Conservation (phyloP, 2,797 vertebrate species). For the Manis crassicaudata region DNA sequence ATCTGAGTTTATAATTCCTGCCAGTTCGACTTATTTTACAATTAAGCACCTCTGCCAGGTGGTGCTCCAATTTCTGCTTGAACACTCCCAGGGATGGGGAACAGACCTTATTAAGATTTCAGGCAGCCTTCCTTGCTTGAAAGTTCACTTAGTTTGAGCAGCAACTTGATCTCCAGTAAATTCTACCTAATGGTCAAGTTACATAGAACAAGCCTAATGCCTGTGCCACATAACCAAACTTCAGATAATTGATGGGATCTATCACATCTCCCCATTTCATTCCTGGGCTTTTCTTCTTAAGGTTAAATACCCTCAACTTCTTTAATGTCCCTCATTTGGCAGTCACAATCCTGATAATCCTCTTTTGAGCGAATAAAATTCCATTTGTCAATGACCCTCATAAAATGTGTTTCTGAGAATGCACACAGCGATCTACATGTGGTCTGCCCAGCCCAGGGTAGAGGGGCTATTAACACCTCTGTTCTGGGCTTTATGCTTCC, state of each 20-base stretch:
- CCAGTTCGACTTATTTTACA: conserved; percentile 25
- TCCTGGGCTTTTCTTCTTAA: conserved; percentile 69
- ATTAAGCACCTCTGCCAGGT: conserved; percentile 35
- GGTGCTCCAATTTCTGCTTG: background rate
- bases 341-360: conserved; percentile 65
- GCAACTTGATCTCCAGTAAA: conserved; percentile 33
- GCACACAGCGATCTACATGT: conserved; percentile 56
- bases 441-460: conserved; percentile 30
- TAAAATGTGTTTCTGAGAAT: conserved; percentile 66
- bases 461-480: conserved; percentile 55
- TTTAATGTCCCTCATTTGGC: conserved; percentile 73
- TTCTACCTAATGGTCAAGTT: background rate
- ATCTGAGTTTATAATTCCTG: background rate
- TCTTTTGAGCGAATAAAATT: conserved; percentile 65
- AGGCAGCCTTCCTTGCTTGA: conserved; percentile 27
- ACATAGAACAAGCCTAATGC: background rate
- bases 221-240: conserved; percentile 46
- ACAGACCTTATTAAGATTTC: conserved; percentile 41
- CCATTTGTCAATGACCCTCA: conserved; percentile 76
- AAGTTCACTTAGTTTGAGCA: conserved; percentile 45
- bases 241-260: conserved; percentile 52
- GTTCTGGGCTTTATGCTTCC: conserved; percentile 62
- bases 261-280: conserved; percentile 42
- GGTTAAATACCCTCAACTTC: conserved; percentile 76
- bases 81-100: background rate